These are phyloP conservation scores for Linnaemya vulpina DNA, from an alignment of 2,888 invertebrate genomes.

Conservation along the genomic window DNA sequence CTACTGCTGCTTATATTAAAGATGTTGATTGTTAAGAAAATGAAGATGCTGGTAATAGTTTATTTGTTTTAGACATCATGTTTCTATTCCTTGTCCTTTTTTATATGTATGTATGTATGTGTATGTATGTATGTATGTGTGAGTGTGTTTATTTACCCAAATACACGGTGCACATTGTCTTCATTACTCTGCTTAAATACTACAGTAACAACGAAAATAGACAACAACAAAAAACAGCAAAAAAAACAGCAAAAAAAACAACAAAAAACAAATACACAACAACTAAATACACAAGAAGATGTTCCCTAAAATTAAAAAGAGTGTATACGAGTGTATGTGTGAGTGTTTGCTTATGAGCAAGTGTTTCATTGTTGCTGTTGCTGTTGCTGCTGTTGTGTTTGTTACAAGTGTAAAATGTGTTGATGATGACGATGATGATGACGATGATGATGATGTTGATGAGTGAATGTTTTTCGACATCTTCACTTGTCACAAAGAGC, in stretches of 20 bases:
- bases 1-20: not conserved
- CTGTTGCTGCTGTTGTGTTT: too few relatives aligned
- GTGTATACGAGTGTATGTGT: not conserved
- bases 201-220: slow-evolving; percentile 5
- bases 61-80: slow-evolving; percentile 49
- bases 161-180: slow-evolving; percentile 23
- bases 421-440: slow-evolving; percentile 27
- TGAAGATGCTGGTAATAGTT: slow-evolving; percentile 52
- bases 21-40: not conserved
- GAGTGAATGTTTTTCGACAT: slow-evolving; percentile 14
- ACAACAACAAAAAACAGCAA: too few relatives aligned
- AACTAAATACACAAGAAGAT: slow-evolving; percentile 3
- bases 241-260: not conserved
- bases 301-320: slow-evolving; percentile 13
- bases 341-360: not conserved
- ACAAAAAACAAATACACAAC: not conserved
- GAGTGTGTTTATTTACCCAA: slow-evolving; percentile 41
- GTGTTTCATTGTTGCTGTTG: slow-evolving; percentile 26
- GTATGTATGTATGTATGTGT: too few relatives aligned
- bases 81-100: slow-evolving; percentile 15
- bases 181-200: slow-evolving; percentile 38
- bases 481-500: slow-evolving; percentile 27
- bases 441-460: slow-evolving; percentile 4
- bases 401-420: slow-evolving; percentile 39
- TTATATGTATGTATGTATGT: not conserved